Evolutionary conservation across 2,888 invertebrate genomes (phyloP), one percentile per base, ranked within the genome.

Genomic region (Ormyrus nitidulus): DNA sequence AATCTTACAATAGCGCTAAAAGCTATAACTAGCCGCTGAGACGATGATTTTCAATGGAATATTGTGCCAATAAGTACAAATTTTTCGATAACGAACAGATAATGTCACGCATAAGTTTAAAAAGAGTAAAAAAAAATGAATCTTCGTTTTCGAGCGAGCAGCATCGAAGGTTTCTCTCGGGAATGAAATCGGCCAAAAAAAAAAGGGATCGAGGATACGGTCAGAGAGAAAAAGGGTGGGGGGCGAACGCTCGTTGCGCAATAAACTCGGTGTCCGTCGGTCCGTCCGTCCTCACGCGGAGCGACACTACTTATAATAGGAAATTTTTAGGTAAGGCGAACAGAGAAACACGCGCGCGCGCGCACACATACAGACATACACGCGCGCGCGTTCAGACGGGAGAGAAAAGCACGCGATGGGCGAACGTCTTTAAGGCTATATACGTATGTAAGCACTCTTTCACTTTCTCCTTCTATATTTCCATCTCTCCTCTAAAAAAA

Each of bases 261-360:
- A 80, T 79, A 74, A 76, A 59, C 88, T 89, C 86, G 87, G 86
- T 88, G 88, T 90, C 87, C 88, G 88, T 90, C 87, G 88, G 88
- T 88, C 87, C 87, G 87, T 88, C 88, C 87, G 87, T 88, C 85
- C 86, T 84, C 82, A 87, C 87, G 86, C 88, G 87, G 87, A 87
- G 87, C 87, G 87, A 87, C 77, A 81, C 86, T 88, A 87, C 85
- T 87, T 85, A 84, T 80, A 82, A 70, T 78, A 78, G 70, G 44
- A 65, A 56, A 51, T 66, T 70, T 75, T 61, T 78, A 78, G 72
- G 13, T 70, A 78, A 75, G 34, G 34, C 44, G 54, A 80, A 4
- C 34, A 3, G 34, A 34, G 1, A 64, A n/a, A 34, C n/a, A 6
- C 4, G 13, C 13, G 9, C 4, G 34, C 34, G 56, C 19, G 59